Conservation (phyloP, 2,113 vertebrate genomes). For the Hippocampus barbouri region DNA sequence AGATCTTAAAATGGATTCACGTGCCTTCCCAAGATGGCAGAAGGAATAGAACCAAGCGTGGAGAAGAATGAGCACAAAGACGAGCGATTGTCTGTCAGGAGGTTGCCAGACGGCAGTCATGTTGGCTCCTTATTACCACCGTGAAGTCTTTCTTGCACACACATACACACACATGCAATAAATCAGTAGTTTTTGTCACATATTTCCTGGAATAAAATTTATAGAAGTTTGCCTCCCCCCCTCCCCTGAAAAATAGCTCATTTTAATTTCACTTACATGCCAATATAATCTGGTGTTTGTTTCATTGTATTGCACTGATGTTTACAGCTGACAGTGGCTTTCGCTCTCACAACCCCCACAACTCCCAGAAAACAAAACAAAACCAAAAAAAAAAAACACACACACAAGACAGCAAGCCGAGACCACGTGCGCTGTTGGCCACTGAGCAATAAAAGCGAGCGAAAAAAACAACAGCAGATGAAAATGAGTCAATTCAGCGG, state of each 20-base stretch:
- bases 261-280: not conserved
- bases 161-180: conserved; percentile 24
- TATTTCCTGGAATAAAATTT: not conserved
- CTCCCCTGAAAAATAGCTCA: not conserved
- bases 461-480: not conserved
- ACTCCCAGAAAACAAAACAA: not conserved
- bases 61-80: conserved; percentile 46
- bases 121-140: conserved; percentile 51
- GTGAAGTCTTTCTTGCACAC: conserved; percentile 28
- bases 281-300: not conserved
- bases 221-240: not conserved
- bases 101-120: conserved; percentile 53
- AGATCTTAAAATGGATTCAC: not conserved
- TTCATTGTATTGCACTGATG: not conserved
- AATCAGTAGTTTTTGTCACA: not conserved
- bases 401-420: not conserved
- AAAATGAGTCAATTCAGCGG: not conserved
- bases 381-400: not conserved
- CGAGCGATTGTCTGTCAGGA: conserved; percentile 54
- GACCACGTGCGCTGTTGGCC: not conserved
- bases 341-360: not conserved
- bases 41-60: not conserved
- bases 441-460: not conserved
- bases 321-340: not conserved
- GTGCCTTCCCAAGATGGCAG: not conserved